Base-by-base conservation (phyloP, 2,888 invertebrate genomes). In the Lasioglossum marginatum region DNA sequence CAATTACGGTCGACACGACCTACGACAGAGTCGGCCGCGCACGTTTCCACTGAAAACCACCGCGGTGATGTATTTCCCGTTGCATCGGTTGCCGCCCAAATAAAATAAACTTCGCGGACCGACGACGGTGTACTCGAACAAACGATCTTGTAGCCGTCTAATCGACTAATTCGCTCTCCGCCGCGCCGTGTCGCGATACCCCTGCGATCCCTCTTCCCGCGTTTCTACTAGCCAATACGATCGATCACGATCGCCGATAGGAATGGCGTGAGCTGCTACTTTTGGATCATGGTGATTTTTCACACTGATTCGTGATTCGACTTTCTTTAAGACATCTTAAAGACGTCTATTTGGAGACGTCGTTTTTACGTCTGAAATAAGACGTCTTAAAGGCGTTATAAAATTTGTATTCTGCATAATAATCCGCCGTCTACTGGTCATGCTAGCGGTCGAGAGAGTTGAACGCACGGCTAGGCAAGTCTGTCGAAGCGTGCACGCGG, bases 1-100 rank as follows among this genome's bases (percentile, higher is more conserved):
- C 89, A 89, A 91, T 90, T 91, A 89, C 82, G 77, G 37, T 12
- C 74, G 85, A 89, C 89, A 81, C 81, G 82, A 85, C 82, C 87
- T 82, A 87, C 86, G 88, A 86, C 81, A 75, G 80, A 83, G 63
- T 73, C 70, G 37, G 14, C 48, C 34, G 27, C 31, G 27, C 43
- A 79, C 27, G 31, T 83, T 81, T 83, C 80, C 60, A 73, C 75
- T 73, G 70, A 81, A 79, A 82, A 45, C 37, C 40, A 4, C 34
- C 60, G 16, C 23, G 31, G 45, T 75, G 72, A 75, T 63, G 77
- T 60, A 73, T 82, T 43, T 70, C 43, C 73, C 27, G 34, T 12
- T 34, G 71, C n/a, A 23, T 45, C 43, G 34, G 43, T 37, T 14
- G 48, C n/a, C 23, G 37, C 31, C 37, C 31, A 52, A 78, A 70